Base-by-base conservation (phyloP, 2,888 invertebrate species). In the Sycophila texana region DNA sequence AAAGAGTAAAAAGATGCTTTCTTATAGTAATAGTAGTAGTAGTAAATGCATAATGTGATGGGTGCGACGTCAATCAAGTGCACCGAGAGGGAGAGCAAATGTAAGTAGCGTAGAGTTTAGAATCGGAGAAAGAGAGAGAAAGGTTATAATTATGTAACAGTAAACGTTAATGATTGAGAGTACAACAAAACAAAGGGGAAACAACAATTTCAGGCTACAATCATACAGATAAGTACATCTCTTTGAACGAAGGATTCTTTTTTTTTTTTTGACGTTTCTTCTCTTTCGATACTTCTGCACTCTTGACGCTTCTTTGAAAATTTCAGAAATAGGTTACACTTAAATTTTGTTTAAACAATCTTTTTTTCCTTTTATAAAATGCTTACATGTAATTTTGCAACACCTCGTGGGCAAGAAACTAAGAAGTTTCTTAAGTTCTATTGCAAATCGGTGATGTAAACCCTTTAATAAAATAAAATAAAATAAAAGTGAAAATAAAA, bases 261-360 rank as follows among this genome's bases (percentile, higher is more conserved):
- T 49, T n/a, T n/a, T n/a, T n/a, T n/a, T n/a, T n/a, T 61, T 51
- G 26, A 18, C 14, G 57, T 61, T 53, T 55, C 20, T 13, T 47
- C 39, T 63, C 53, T 76, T 70, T 57, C 61, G 70, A 47, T 63
- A 5, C 63, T 76, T 70, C 55, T 70, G 57, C 63, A 63, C 63
- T 76, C 76, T 53, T n/a, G 47, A 14, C 55, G 70, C 18, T 55
- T 61, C n/a, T 61, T 16, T 18, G 16, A 18, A 61, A 1, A 5
- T 39, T 30, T 13, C 10, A 60, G 1, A 30, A 10, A 3, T 4
- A 12, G 4, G 10, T 53, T 53, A n/a, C 53, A 53, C n/a, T 16
- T 53, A 1, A 53, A 53, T 53, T 53, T 4, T 53, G 0, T 16
- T 4, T 1, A 16, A 53, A 12, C 7, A 53, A 10, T 53, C n/a